These are phyloP conservation scores for Bombus pyrosoma DNA, from an alignment of 1,140 invertebrate genomes.

Conservation along the genomic window DNA sequence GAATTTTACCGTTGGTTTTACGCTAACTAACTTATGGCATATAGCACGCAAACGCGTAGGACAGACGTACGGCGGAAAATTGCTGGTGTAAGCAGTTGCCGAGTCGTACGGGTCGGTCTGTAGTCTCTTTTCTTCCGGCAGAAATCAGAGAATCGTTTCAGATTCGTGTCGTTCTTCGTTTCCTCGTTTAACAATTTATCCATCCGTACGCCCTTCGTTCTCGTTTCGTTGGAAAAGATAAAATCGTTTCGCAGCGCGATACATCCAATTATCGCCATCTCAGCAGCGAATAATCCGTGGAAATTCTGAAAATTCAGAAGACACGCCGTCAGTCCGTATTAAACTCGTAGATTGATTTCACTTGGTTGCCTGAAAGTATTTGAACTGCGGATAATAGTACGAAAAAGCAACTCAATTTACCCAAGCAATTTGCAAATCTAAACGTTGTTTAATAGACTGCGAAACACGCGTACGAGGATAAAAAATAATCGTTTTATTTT, in stretches of 20 bases:
- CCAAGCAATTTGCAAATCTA: no score
- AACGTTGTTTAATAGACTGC: no score
- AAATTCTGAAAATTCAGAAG: not conserved
- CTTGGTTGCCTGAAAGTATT: no score
- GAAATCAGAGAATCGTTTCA: not conserved
- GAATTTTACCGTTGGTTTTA: conserved; percentile 73
- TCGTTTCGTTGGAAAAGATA: not conserved
- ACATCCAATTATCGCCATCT: conserved; percentile 24
- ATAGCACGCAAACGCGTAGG: conserved; percentile 47
- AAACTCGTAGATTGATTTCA: not conserved
- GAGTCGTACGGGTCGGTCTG: not conserved
- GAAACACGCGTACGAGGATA: no score
- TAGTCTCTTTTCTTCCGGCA: conserved; percentile 10
- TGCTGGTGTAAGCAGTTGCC: conserved; percentile 35
- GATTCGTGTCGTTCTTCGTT: conserved; percentile 29
- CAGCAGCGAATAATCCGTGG: no score
- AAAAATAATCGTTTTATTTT: no score
- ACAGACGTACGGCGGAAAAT: conserved; percentile 67
- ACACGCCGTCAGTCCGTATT: not conserved
- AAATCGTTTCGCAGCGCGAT: not conserved
- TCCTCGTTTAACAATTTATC: not conserved
- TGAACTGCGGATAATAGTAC: no score
- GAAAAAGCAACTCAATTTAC: no score
- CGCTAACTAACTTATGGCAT: conserved; percentile 74
- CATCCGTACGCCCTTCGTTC: not conserved